Base-by-base conservation (phyloP, 2,113 vertebrate genomes). In the Caloenas nicobarica region DNA sequence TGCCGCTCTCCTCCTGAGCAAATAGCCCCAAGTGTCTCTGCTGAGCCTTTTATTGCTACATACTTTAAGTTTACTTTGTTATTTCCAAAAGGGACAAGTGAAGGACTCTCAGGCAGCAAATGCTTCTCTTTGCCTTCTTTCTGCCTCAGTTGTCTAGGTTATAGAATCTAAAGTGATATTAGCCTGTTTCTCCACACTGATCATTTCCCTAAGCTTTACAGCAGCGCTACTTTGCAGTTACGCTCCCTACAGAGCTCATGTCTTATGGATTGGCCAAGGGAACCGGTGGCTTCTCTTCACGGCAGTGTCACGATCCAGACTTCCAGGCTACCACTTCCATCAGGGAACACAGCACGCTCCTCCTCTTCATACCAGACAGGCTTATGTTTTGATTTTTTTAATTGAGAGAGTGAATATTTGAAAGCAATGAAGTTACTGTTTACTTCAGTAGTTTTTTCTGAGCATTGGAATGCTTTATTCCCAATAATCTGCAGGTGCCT, bases 291-390 rank as follows among this genome's bases (percentile, higher is more conserved):
- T 84, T 81, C 74, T 74, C 50, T 60, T 36, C 38, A 13, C 0
- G 2, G 3, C 0, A 2, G 22, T 17, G 9, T 58, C 65, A 34
- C 11, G 15, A 33, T 40, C 34, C 29, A 8, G 4, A 1, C 6
- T 64, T 81, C 40, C 13, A 21, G 60, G 16, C 73, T 84, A 42
- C 34, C 6, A 5, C n/a, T 53, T 58, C 26, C 29, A 15, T 33
- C 33, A 10, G 36, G 24, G 34, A 68, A 4, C 4, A 1, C 3
- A 8, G n/a, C 7, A 6, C 1, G 1, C 46, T 48, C 26, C 58
- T 36, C 23, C 48, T 79, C 46, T 33, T 7, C 7, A 2, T 10
- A 21, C 16, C 18, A 17, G 23, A 5, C 16, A n/a, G 13, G 23
- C 36, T 91, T 56, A 5, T 10, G 2, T 44, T 83, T 77, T 78